Base-by-base conservation (phyloP, 2,113 vertebrate species). In the Acinonyx jubatus region DNA sequence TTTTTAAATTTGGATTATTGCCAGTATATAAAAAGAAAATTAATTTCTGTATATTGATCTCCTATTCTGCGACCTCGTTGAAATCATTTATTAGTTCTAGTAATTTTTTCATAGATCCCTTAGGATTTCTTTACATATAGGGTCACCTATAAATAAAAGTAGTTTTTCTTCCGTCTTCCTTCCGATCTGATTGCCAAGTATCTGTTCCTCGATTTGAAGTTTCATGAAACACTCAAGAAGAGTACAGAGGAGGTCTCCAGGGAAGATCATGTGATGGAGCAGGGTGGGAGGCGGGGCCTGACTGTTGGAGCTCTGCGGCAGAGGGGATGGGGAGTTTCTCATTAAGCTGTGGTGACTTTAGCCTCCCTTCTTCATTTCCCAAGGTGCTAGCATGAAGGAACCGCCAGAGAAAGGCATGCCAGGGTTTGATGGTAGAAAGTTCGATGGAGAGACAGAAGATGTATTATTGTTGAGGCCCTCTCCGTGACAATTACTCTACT, bases 151-250 rank as follows among this genome's bases (percentile, higher is more conserved):
- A 95, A 95, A 88, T 73, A 78, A 66, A 87, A 36, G 66, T 25
- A 93, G 13, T 48, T 93, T 96, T 80, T 78, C 31, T 96, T 84
- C 74, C 31, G 12, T 55, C 68, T 97, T 82, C 68, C 48, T 96
- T 61, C 52, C 48, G 61, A 3, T 87, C 36, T 93, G 45, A 48
- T 84, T 89, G 63, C 65, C 78, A 86, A 74, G 52, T 36, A 71
- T 89, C 55, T 80, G 57, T 79, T 95, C 87, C 3, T 81, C 45
- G 78, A 95, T 74, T 92, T 96, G 65, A 89, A 79, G 92, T 88
- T 83, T 82, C 90, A 85, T 73, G 19, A 95, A 83, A 92, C 4
- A 65, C 33, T 90, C 25, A 50, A 33, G 69, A 91, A 78, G 38
- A 96, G 16, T 66, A 25, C 9, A 94, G 41, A 38, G 18, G 33